A percentile compares a stretch with the other conserved stretches of the same genome.
Evolutionary conservation across 2,888 invertebrate species (phyloP).

Genomic region (Adineta ricciae): DNA sequence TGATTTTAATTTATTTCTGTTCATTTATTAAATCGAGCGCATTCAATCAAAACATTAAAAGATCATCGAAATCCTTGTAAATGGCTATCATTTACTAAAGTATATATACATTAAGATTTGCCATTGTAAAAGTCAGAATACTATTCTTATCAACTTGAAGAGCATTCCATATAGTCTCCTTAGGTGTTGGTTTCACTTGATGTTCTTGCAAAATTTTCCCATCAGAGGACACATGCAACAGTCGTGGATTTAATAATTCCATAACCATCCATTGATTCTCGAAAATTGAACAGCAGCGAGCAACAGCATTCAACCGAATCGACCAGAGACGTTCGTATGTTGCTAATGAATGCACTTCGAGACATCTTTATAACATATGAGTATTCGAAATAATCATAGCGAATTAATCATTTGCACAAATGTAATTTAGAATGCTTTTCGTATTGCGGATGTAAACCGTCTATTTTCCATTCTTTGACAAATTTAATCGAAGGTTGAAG

Average conservation of each 20-base stretch:
- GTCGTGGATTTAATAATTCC: neutral
- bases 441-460: neutral
- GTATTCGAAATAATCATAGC: neutral
- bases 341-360: neutral
- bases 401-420: neutral
- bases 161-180: neutral
- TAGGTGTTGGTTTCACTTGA: neutral
- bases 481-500: neutral
- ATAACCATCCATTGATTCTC: neutral
- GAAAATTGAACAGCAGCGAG: neutral
- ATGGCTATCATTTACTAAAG: too few species aligned
- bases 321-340: neutral
- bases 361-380: neutral
- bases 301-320: neutral
- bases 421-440: neutral
- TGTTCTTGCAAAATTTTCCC: neutral
- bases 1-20: too few species aligned
- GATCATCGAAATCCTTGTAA: too few species aligned
- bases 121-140: neutral
- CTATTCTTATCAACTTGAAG: neutral
- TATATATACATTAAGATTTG: neutral
- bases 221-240: neutral
- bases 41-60: too few species aligned
- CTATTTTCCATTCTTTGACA: neutral
- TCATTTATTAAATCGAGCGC: too few species aligned